Base-by-base conservation (phyloP, 2,888 invertebrate species). In the Cantharis nigra region DNA sequence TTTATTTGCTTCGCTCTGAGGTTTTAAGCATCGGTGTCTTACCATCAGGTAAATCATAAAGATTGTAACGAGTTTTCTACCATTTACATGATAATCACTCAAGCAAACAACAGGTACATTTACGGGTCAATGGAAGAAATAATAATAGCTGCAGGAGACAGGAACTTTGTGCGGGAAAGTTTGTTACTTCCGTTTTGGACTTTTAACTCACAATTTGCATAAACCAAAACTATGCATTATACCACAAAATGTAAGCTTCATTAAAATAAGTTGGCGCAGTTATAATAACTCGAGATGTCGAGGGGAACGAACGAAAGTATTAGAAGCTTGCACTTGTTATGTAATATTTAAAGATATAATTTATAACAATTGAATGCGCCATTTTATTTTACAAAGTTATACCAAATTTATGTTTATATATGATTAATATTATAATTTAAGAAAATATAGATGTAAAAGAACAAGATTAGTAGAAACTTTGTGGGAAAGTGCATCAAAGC, bases 401-500 rank as follows among this genome's bases (percentile, higher is more conserved):
- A 49, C 49, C 5, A n/a, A 65, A 20, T 20, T 16, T 65, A 65
- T 30, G n/a, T 69, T 30, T 69, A 69, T 69, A 33, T 28, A 23
- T 14, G 69, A 30, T 30, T 69, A 69, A 69, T 69, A 67, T 67
- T 67, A 67, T 67, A 67, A 67, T 67, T 67, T 67, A 67, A 67
- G 65, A 67, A 67, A 75, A 78, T 70, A 72, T 70, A 72, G 75
- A 63, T 67, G 77, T 74, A 77, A 64, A 73, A 74, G 77, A 67
- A 77, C 74, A 74, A 77, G 77, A 74, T 69, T 77, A 78, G 28
- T 30, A 26, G 69, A 78, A 81, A 80, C 79, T 81, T 80, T 83
- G 84, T 83, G 83, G 84, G 85, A 84, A 84, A 78, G 81, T 83
- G 78, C 84, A 78, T 49, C 78, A 78, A 80, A 81, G 83, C 83